A percentile compares a stretch with the other conserved stretches of the same genome.
Conservation (phyloP, 2,797 vertebrate genomes). For the Syncerus caffer region DNA sequence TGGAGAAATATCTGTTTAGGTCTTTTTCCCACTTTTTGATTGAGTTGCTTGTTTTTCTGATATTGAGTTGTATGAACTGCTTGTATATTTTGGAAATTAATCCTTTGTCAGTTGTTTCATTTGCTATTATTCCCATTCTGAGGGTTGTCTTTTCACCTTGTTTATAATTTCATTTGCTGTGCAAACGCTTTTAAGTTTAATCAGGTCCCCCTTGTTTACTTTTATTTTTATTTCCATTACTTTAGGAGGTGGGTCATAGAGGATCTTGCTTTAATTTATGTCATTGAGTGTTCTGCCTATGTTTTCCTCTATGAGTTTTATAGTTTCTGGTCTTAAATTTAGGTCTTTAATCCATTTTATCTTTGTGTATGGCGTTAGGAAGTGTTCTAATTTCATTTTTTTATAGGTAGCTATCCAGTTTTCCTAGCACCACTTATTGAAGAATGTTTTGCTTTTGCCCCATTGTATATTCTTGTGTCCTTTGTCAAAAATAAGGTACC, state of each 20-base stretch:
- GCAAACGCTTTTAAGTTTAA: background rate
- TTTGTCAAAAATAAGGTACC: background rate
- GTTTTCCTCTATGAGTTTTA: background rate
- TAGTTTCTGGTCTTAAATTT: background rate
- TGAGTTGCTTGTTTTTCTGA: background rate
- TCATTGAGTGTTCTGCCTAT: background rate
- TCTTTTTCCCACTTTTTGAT: background rate
- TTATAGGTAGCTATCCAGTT: background rate
- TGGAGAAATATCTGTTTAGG: background rate
- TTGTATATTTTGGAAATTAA: background rate
- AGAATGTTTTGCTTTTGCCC: background rate
- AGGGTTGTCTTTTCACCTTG: background rate
- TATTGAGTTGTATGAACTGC: background rate
- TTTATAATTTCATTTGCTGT: background rate
- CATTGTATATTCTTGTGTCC: background rate
- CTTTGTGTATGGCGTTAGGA: background rate
- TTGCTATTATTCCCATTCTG: background rate
- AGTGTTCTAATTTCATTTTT: background rate
- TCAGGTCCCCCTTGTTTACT: background rate
- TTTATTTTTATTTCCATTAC: background rate
- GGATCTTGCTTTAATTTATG: background rate
- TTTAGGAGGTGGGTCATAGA: background rate
- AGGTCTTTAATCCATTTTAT: background rate
- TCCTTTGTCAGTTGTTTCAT: background rate
- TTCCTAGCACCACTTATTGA: background rate